These are phyloP conservation scores for Paralichthys olivaceus DNA, from an alignment of 2,113 vertebrate species.

Conservation along the genomic window DNA sequence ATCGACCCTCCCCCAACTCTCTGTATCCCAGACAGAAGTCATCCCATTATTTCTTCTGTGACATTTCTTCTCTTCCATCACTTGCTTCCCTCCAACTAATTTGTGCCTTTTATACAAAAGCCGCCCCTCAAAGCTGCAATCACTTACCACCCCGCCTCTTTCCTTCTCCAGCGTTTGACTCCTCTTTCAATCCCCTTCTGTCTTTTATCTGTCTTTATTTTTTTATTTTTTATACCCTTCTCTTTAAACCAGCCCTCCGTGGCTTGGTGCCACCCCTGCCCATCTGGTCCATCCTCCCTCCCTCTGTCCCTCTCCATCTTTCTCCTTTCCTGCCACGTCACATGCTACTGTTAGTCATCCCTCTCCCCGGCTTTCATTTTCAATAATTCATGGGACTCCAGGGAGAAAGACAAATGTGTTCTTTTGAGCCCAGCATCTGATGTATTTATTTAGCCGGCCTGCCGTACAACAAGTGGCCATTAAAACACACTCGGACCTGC, in stretches of 20 bases:
- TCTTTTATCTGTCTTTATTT: constrained; percentile 28
- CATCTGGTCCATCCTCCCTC: constrained; percentile 66
- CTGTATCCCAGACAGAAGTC: constrained; percentile 17
- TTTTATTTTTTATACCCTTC: constrained; percentile 7
- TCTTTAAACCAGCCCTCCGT: constrained; percentile 52
- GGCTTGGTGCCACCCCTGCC: constrained; percentile 63
- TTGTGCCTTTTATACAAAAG: constrained; percentile 8
- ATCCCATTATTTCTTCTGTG: constrained; percentile 9
- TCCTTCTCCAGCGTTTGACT: constrained; percentile 1
- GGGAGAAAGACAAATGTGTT: constrained; percentile 73
- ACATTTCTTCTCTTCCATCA: constrained; percentile 3
- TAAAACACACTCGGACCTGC: constrained; percentile 8
- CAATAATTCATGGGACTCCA: constrained; percentile 84
- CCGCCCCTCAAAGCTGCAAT: neutral
- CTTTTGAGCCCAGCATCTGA: constrained; percentile 55
- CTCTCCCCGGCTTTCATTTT: constrained; percentile 74
- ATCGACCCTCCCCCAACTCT: constrained; percentile 17
- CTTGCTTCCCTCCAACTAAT: constrained; percentile 2
- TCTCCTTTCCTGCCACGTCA: constrained; percentile 38
- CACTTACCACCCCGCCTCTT: neutral
- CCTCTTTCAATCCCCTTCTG: constrained; percentile 20
- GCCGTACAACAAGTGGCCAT: neutral
- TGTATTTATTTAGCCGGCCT: constrained; percentile 14
- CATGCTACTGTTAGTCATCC: constrained; percentile 46
- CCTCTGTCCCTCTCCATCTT: constrained; percentile 29